Percentiles rank a stretch among this genome's conserved stretches.
phyloP scores from a whole-genome alignment of 2,113 vertebrate species.

The Nycticryphes semicollaris region DNA sequence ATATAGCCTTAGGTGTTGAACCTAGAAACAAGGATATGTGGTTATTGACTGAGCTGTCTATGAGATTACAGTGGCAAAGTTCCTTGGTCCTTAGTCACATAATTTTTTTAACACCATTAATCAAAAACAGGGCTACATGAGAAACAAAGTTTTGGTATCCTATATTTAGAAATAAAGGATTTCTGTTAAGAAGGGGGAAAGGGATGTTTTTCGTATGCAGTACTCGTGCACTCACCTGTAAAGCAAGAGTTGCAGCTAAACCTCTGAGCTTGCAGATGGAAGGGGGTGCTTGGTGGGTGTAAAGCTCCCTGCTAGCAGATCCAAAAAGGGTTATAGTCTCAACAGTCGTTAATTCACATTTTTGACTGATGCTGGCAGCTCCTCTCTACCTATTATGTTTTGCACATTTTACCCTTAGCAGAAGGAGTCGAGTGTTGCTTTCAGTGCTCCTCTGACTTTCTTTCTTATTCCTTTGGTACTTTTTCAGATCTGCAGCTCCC shows the following conservation, averaged over 20 bases:
- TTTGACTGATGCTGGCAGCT: not conserved
- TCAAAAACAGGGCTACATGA: not conserved
- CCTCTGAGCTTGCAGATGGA: not conserved
- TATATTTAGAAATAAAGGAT: not conserved
- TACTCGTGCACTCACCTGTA: not conserved
- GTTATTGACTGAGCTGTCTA: not conserved
- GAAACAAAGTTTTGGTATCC: not conserved
- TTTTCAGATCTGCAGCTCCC: slow-evolving; percentile 77
- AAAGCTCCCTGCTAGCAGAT: not conserved
- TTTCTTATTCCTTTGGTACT: not conserved
- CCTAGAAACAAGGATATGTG: not conserved
- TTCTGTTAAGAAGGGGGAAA: not conserved
- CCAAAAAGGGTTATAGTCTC: not conserved
- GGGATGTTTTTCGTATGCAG: not conserved
- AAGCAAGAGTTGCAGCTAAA: not conserved
- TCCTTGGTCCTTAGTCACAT: not conserved
- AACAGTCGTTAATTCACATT: not conserved
- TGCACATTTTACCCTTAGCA: not conserved
- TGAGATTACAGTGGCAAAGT: not conserved
- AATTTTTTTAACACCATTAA: not conserved
- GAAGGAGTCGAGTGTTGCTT: accelerated
- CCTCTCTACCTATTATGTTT: not conserved
- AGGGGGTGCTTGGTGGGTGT: not conserved
- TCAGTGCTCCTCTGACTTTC: not conserved
- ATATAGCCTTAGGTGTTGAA: not conserved